Evolutionary conservation across 2,113 vertebrate genomes (phyloP).

Genomic region (Chaetura pelagica): DNA sequence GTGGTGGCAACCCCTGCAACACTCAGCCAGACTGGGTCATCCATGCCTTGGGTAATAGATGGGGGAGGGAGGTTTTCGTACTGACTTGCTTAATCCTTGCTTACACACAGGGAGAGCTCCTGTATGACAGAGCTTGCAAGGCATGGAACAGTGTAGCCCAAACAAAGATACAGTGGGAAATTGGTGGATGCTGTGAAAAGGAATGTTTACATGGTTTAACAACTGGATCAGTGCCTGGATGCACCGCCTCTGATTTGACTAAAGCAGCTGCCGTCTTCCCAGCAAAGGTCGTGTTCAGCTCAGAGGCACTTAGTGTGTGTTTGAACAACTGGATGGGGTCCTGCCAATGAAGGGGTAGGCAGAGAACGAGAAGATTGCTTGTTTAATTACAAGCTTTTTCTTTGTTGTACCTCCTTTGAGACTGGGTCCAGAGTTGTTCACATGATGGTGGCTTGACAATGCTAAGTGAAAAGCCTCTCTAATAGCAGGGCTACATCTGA

Average conservation of each 20-base stretch:
- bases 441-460: not conserved
- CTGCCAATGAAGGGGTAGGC: not conserved
- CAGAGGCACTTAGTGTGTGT: not conserved
- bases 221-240: not conserved
- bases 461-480: not conserved
- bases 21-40: not conserved
- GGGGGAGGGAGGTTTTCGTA: not conserved
- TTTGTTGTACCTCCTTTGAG: not conserved
- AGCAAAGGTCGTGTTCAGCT: not conserved
- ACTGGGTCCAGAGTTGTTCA: not conserved
- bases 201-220: not conserved
- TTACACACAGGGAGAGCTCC: not conserved
- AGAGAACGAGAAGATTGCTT: not conserved
- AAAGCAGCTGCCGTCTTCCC: slow-evolving; percentile 30
- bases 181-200: not conserved
- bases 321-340: slow-evolving; percentile 17
- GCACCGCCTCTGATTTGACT: not conserved
- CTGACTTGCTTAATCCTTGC: not conserved
- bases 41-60: not conserved
- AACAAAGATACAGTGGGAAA: not conserved
- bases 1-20: not conserved
- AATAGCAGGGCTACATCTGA: not conserved
- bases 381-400: not conserved
- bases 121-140: accelerated
- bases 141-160: not conserved